phyloP scores from a whole-genome alignment of 2,888 invertebrate species.

The Thera britannica region DNA sequence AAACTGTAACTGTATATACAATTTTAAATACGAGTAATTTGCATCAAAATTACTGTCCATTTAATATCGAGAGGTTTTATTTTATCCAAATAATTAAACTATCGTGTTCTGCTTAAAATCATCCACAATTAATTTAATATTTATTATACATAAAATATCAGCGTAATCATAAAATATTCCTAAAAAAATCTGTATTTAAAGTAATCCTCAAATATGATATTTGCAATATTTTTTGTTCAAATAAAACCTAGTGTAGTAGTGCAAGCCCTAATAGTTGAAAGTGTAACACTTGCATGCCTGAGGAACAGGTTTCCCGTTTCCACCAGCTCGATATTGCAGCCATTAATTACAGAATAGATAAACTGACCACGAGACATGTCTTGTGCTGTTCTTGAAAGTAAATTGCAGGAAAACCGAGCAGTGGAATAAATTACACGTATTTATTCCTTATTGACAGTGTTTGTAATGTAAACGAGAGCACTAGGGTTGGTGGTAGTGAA shows the following conservation, averaged over 20 bases:
- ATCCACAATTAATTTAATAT: too few species aligned
- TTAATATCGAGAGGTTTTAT: too few species aligned
- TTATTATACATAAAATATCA: too few species aligned
- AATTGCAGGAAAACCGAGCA: slow-evolving; percentile 30
- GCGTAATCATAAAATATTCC: too few species aligned
- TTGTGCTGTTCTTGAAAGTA: slow-evolving; percentile 35
- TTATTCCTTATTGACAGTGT: slow-evolving; percentile 25
- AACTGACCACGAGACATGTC: slow-evolving; percentile 35
- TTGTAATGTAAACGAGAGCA: slow-evolving; percentile 11
- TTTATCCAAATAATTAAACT: too few species aligned
- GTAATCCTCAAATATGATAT: too few species aligned
- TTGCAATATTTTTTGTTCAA: too few species aligned
- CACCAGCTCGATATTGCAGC: slow-evolving; percentile 26
- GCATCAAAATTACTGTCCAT: too few species aligned
- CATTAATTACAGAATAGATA: slow-evolving; percentile 35
- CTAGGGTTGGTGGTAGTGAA: neutral
- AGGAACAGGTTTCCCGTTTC: slow-evolving; percentile 29
- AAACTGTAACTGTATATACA: neutral
- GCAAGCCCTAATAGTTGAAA: slow-evolving; percentile 17
- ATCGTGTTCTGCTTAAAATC: too few species aligned
- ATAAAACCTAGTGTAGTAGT: neutral
- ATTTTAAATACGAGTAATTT: too few species aligned
- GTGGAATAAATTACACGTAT: slow-evolving; percentile 27
- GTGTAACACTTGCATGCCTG: slow-evolving; percentile 23
- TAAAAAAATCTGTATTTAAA: too few species aligned